Conservation (phyloP, 1,140 invertebrate species). For the Caenorhabditis tropicalis region DNA sequence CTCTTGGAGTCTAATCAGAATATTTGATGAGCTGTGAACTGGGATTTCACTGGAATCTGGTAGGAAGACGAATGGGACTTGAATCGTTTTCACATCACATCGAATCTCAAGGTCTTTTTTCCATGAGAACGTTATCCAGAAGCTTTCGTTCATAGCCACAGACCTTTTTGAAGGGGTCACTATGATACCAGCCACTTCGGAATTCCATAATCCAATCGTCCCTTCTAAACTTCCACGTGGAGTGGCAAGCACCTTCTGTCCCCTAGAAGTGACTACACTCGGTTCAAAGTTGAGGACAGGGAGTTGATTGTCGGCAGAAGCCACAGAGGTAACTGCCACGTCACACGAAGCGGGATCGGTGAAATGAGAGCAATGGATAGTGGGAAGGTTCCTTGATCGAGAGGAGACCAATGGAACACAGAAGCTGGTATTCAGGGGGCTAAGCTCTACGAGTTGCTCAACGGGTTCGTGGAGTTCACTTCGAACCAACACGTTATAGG, state of each 20-base stretch:
- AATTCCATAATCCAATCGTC: constrained; percentile 6
- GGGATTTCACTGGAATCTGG: background rate
- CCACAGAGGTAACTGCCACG: constrained; percentile 4
- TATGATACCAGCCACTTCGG: background rate
- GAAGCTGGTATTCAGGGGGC: background rate
- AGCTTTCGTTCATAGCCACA: constrained; percentile 20
- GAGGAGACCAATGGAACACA: constrained; percentile 21
- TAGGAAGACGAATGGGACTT: constrained; percentile 32
- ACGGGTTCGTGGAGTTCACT: constrained; percentile 28
- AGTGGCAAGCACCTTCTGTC: constrained; percentile 16
- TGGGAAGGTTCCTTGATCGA: constrained; percentile 18
- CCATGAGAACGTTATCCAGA: constrained; percentile 35
- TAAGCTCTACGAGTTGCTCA: background rate
- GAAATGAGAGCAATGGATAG: constrained; percentile 22
- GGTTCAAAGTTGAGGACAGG: constrained; percentile 12
- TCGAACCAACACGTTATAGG: background rate
- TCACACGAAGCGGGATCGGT: background rate
- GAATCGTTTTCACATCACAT: constrained; percentile 15
- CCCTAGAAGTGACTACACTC: background rate
- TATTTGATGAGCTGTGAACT: background rate
- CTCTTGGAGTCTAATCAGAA: background rate
- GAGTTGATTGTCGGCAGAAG: background rate
- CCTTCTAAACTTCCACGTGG: constrained; percentile 21
- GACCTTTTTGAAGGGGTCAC: constrained; percentile 21
- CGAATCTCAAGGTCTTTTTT: background rate